Percentiles rank a stretch among this genome's conserved stretches.
Evolutionary conservation across 2,888 invertebrate species (phyloP).

Genomic region (Pyrocoelia pectoralis): DNA sequence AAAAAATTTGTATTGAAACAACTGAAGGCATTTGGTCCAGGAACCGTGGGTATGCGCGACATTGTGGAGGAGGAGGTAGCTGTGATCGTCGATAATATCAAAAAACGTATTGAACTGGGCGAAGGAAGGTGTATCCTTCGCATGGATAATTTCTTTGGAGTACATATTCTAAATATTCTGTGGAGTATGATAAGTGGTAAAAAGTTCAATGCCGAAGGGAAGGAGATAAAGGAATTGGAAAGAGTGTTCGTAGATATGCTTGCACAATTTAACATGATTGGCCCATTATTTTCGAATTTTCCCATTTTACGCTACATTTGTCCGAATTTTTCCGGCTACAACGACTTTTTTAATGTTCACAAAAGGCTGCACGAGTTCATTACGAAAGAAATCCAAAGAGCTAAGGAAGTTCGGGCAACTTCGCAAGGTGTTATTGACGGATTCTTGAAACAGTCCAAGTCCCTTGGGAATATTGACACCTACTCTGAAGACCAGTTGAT

Average conservation of each 20-base stretch:
- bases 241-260: conserved; percentile 72
- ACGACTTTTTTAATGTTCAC: conserved; percentile 74
- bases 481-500: conserved; percentile 78
- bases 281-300: conserved; percentile 81
- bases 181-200: conserved; percentile 87
- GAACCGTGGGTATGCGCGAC: conserved; percentile 77
- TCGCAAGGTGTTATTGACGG: no score
- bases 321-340: conserved; percentile 80
- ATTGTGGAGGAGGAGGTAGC: conserved; percentile 75
- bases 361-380: conserved; percentile 79
- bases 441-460: conserved; percentile 74
- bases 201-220: conserved; percentile 74
- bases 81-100: conserved; percentile 68
- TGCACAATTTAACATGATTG: conserved; percentile 81
- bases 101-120: conserved; percentile 54
- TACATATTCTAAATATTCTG: conserved; percentile 79
- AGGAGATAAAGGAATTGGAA: conserved; percentile 73
- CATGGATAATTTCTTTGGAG: conserved; percentile 79
- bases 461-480: conserved; percentile 64
- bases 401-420: conserved; percentile 70
- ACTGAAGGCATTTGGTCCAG: conserved; percentile 83
- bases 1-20: conserved; percentile 79
- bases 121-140: conserved; percentile 60
- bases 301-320: conserved; percentile 75
- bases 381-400: conserved; percentile 74